These are phyloP conservation scores for Hirundichthys speculiger DNA, from an alignment of 2,113 vertebrate species.

Conservation along the genomic window DNA sequence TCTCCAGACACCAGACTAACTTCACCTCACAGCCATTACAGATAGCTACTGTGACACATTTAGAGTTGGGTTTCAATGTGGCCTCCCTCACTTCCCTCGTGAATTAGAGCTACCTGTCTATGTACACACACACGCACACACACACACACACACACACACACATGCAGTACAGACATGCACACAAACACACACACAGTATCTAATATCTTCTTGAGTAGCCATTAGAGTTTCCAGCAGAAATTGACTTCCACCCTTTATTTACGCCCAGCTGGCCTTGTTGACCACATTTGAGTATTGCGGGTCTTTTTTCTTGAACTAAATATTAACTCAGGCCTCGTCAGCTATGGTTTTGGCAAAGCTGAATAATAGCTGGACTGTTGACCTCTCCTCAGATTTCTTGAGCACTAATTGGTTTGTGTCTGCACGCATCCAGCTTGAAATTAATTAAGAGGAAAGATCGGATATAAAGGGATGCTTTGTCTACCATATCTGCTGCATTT, in stretches of 20 bases:
- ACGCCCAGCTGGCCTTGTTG: slow-evolving; percentile 23
- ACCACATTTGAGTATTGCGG: slow-evolving; percentile 26
- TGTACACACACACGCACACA: too few relatives aligned
- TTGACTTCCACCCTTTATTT: slow-evolving; percentile 13
- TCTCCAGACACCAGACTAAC: slow-evolving; percentile 38
- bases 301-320: slow-evolving; percentile 37
- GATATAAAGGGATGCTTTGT: not conserved
- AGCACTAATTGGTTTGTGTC: slow-evolving; percentile 49
- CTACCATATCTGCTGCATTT: not conserved
- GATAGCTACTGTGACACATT: slow-evolving; percentile 33
- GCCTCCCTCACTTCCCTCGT: too few relatives aligned
- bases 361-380: slow-evolving; percentile 29
- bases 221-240: slow-evolving; percentile 17
- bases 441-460: slow-evolving; percentile 23
- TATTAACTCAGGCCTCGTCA: slow-evolving; percentile 32
- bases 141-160: too few relatives aligned
- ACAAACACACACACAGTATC: not conserved
- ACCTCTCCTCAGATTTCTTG: slow-evolving; percentile 27
- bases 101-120: too few relatives aligned
- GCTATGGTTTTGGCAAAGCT: slow-evolving; percentile 39
- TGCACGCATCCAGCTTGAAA: slow-evolving; percentile 23
- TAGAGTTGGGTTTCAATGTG: slow-evolving; percentile 20
- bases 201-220: slow-evolving; percentile 10
- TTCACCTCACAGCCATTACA: slow-evolving; percentile 12
- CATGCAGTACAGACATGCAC: not conserved